phyloP scores from a whole-genome alignment of 1,140 invertebrate species.

The Bombus pascuorum region DNA sequence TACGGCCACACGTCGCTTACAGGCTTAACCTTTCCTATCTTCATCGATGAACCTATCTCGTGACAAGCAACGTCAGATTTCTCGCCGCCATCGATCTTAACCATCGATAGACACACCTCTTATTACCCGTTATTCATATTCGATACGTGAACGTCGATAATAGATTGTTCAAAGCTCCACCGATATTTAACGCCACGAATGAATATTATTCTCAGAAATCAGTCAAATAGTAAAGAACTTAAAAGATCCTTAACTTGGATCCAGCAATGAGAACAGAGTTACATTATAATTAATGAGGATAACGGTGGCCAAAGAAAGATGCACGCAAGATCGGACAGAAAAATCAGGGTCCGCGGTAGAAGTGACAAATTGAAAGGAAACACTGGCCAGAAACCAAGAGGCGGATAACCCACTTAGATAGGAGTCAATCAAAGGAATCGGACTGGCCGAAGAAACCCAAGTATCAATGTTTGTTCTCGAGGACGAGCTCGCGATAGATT shows the following conservation, averaged over 20 bases:
- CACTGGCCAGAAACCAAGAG: neutral
- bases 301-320: neutral
- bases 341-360: neutral
- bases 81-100: neutral
- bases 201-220: no score
- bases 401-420: slow-evolving; percentile 48
- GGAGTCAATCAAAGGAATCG: slow-evolving; percentile 49
- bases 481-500: slow-evolving; percentile 53
- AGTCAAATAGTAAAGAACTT: no score
- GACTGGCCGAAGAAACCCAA: slow-evolving; percentile 16
- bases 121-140: slow-evolving; percentile 10
- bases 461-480: slow-evolving; percentile 55
- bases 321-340: neutral
- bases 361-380: slow-evolving; percentile 42
- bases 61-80: slow-evolving; percentile 15
- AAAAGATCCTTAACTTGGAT: no score
- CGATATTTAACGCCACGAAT: neutral
- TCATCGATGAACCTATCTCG: slow-evolving; percentile 34
- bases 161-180: neutral
- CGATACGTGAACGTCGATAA: neutral
- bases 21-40: slow-evolving; percentile 42
- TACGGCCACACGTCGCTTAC: neutral
- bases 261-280: neutral
- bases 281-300: slow-evolving; percentile 2
- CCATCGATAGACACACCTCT: slow-evolving; percentile 6